Evolutionary conservation across 2,113 vertebrate species (phyloP).

Genomic region (Ovis canadensis): DNA sequence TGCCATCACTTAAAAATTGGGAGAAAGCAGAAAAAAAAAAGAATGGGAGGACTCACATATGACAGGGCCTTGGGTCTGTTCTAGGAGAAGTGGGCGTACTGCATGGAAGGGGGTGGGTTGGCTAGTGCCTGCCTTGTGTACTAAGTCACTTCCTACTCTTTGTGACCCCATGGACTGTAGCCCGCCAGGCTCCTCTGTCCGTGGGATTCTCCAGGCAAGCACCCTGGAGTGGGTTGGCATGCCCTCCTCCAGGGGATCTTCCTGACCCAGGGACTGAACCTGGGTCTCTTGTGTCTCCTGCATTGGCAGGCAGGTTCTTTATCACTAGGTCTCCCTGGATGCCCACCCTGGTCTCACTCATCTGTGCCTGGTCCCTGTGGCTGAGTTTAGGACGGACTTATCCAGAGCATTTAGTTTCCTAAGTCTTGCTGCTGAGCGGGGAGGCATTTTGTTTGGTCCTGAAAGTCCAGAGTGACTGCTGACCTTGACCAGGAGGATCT

Average conservation of each 20-base stretch:
- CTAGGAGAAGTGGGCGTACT: background rate
- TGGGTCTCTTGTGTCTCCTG: background rate
- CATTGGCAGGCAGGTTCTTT: background rate
- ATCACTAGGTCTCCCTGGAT: background rate
- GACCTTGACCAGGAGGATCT: background rate
- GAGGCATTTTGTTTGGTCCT: background rate
- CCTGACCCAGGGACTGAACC: background rate
- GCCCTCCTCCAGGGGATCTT: background rate
- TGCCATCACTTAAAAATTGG: background rate
- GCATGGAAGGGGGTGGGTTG: background rate
- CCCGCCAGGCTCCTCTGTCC: background rate
- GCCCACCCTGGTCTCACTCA: background rate
- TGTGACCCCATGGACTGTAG: background rate
- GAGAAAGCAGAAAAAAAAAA: background rate
- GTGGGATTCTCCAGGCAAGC: background rate
- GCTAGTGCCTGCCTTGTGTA: background rate
- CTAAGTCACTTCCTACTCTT: background rate
- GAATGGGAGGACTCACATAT: background rate
- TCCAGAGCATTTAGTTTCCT: background rate
- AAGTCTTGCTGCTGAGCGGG: background rate
- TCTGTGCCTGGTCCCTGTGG: background rate
- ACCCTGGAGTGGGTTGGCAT: background rate
- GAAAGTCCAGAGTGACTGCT: background rate
- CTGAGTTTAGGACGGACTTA: background rate
- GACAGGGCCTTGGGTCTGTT: background rate